A percentile compares a stretch with the other conserved stretches of the same genome.
Evolutionary conservation across 2,888 invertebrate species (phyloP).

Genomic region (Pammene aurita): DNA sequence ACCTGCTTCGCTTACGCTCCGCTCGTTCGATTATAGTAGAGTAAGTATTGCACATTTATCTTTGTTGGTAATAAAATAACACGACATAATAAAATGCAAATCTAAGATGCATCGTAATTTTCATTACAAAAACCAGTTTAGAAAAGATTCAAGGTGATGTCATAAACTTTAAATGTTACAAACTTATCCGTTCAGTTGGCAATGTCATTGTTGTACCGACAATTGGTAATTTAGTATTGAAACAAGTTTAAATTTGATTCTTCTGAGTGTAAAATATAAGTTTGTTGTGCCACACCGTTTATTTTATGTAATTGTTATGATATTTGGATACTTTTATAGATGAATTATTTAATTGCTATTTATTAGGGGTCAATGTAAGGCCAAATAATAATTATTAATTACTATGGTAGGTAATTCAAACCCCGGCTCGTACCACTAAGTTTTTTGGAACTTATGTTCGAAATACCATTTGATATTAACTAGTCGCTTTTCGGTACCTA

Average conservation of each 20-base stretch:
- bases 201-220: background rate
- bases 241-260: background rate
- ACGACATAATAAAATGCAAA: background rate
- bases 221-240: conserved; percentile 8
- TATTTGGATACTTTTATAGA: background rate
- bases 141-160: background rate
- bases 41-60: too few species aligned
- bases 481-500: too few species aligned
- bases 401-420: too few species aligned
- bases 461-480: too few species aligned
- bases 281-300: background rate
- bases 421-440: too few species aligned
- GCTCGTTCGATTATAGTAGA: too few species aligned
- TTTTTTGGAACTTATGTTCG: background rate
- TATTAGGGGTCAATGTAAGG: background rate
- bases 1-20: too few species aligned
- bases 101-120: conserved; percentile 2
- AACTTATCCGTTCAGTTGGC: background rate
- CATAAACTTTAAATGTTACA: conserved; percentile 10
- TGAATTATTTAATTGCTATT: too few species aligned
- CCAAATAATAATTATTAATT: background rate
- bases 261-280: background rate
- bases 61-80: too few species aligned
- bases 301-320: conserved; percentile 3
- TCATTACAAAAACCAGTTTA: background rate